Conservation (phyloP, 2,113 vertebrate genomes). For the Haliaeetus leucogaster region DNA sequence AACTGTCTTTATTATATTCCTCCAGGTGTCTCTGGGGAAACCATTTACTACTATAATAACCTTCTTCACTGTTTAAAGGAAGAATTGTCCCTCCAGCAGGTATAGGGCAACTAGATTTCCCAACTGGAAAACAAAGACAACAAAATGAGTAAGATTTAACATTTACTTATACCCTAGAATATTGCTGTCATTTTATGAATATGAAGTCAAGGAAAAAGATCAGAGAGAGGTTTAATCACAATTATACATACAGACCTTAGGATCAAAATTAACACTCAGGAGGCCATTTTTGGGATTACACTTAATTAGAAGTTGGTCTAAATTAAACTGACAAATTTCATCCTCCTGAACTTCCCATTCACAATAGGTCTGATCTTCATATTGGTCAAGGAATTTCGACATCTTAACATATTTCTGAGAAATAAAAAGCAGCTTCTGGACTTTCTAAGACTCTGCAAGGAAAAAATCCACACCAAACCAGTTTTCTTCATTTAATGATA, state of each 20-base stretch:
- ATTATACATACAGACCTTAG: constrained; percentile 62
- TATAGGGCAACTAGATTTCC: not conserved
- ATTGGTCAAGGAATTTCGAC: constrained; percentile 71
- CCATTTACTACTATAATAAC: not conserved
- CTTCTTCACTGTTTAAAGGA: not conserved
- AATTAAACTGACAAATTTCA: constrained; percentile 76
- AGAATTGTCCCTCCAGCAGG: not conserved
- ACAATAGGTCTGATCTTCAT: constrained; percentile 71
- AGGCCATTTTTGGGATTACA: constrained; percentile 65
- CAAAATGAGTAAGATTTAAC: not conserved
- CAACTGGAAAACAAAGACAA: not conserved
- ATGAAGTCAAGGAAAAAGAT: not conserved
- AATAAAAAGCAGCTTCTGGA: constrained; percentile 59
- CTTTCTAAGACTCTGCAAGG: constrained; percentile 57
- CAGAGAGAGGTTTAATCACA: not conserved
- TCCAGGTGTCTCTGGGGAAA: not conserved
- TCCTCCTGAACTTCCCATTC: constrained; percentile 76
- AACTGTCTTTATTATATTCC: not conserved
- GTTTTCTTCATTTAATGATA: not conserved
- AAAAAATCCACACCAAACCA: not conserved
- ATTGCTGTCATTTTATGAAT: not conserved
- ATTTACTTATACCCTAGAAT: not conserved
- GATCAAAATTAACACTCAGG: constrained; percentile 82
- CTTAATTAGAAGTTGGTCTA: constrained; percentile 77
- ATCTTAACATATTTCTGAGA: constrained; percentile 75